These are phyloP conservation scores for Megalonaias nervosa DNA, from an alignment of 1,140 invertebrate genomes.

Conservation along the genomic window DNA sequence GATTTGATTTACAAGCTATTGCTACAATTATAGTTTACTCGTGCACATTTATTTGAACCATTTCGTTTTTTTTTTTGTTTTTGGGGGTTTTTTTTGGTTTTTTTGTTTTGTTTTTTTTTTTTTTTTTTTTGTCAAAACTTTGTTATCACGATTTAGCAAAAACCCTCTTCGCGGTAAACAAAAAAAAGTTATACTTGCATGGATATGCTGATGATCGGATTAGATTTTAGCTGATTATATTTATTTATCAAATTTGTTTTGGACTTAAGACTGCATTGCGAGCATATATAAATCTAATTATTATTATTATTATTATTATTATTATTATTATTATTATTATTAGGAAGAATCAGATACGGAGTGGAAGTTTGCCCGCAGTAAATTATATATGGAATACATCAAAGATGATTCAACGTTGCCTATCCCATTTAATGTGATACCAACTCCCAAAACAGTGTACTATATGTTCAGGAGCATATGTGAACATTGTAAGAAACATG, in stretches of 20 bases:
- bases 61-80: too few relatives aligned
- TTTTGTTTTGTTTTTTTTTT: too few relatives aligned
- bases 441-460: slow-evolving; percentile 75
- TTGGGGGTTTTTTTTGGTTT: too few relatives aligned
- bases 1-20: too few relatives aligned
- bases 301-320: background rate
- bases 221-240: background rate
- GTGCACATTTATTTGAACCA: too few relatives aligned
- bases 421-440: slow-evolving; percentile 90
- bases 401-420: slow-evolving; percentile 97
- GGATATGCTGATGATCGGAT: too few relatives aligned
- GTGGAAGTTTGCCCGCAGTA: slow-evolving; percentile 97
- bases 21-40: too few relatives aligned
- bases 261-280: background rate
- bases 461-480: slow-evolving; percentile 88
- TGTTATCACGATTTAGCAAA: too few relatives aligned
- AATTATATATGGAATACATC: slow-evolving; percentile 99
- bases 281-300: background rate
- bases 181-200: too few relatives aligned
- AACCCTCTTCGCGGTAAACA: too few relatives aligned
- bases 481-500: slow-evolving; percentile 76
- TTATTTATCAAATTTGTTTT: background rate
- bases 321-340: slow-evolving; percentile 15
- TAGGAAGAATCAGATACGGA: slow-evolving; percentile 97
- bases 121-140: too few relatives aligned